phyloP scores from a whole-genome alignment of 2,797 vertebrate species.

The Enteromius mattozi region DNA sequence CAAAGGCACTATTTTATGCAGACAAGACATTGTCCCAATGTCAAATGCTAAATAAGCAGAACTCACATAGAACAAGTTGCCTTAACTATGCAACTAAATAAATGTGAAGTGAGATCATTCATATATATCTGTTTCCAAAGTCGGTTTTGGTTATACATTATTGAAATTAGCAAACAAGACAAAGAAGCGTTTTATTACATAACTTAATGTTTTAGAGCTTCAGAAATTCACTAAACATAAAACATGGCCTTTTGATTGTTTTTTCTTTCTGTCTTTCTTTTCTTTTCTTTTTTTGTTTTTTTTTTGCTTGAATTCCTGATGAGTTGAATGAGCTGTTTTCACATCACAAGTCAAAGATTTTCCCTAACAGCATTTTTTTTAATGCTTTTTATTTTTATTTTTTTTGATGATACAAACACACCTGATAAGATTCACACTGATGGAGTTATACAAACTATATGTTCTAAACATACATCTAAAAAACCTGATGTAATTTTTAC shows the following conservation, averaged over 20 bases:
- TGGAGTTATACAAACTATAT: neutral
- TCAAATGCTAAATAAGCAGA: neutral
- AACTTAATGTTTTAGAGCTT: neutral
- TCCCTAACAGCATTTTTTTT: neutral
- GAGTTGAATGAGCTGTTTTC: constrained; percentile 2
- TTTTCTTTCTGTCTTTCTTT: no score
- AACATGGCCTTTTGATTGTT: neutral
- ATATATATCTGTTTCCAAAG: neutral
- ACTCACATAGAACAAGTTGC: neutral
- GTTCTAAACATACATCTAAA: neutral
- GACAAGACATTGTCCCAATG: neutral
- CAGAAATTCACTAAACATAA: neutral
- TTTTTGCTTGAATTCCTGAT: neutral
- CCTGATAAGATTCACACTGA: neutral
- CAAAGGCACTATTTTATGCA: constrained; percentile 10
- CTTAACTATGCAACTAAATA: neutral
- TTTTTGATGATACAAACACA: neutral
- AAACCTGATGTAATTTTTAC: no score
- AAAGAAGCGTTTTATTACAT: neutral
- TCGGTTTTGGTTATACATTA: neutral
- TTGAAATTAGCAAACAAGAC: neutral
- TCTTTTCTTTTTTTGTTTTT: no score
- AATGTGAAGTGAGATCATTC: neutral
- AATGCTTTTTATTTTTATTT: neutral
- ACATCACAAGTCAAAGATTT: constrained; percentile 1